Base-by-base conservation (phyloP, 2,113 vertebrate species). In the Platanista minor region DNA sequence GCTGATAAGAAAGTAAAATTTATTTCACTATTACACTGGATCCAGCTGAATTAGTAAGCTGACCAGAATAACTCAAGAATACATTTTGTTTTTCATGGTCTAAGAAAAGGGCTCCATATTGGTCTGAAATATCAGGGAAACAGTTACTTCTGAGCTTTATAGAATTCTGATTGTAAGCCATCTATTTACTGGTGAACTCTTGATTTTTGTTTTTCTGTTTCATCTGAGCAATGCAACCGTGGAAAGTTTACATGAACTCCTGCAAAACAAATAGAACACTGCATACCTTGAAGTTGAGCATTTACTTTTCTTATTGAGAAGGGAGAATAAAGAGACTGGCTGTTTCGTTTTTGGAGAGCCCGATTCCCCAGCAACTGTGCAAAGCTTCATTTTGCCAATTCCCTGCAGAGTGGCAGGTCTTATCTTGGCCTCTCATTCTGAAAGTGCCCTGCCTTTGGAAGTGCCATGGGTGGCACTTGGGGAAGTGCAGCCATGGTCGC, bases 381-480 rank as follows among this genome's bases (percentile, higher is more conserved):
- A 77, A 85, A 90, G 31, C 8, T 62, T 72, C 33, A 52, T 85
- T 89, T 88, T 17, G 54, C 43, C 67, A 82, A 39, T 93, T 94
- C 13, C 67, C 80, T 90, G 12, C 69, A 20, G 80, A 89, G 54
- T 94, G 62, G 71, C 27, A 78, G 52, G 43, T 11, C 87, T 88
- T 94, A 46, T 67, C 91, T 97, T 93, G 90, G 83, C 78, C 57
- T 93, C n/a, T 75, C 21, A 11, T 89, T 87, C 61, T 95, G 91
- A 95, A 97, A 84, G 91, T 87, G 77, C 59, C 49, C 82, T 93
- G 52, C 89, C 86, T 97, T 87, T 89, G 91, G 33, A 95, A 91
- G 39, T 72, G 93, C 36, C 75, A 49, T 18, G 29, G 20, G 18
- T 54, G 29, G 62, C 43, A 57, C 49, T 49, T 80, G 62, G 91